Percentiles rank a stretch among this genome's conserved stretches.
Conservation (phyloP, 2,888 invertebrate genomes). For the Perizoma affinitatum region DNA sequence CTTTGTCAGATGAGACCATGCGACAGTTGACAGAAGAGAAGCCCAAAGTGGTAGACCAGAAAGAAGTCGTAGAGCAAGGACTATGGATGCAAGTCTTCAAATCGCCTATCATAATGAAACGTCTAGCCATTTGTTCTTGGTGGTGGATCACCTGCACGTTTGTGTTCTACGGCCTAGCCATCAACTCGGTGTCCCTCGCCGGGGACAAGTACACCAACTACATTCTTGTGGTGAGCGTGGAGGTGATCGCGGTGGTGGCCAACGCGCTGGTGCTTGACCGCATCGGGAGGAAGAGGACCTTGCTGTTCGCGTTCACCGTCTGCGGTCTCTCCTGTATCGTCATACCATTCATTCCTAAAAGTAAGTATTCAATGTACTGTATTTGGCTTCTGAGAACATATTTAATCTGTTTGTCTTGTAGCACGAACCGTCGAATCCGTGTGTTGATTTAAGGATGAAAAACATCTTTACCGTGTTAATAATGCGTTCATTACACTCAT, state of each 20-base stretch:
- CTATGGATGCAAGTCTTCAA: constrained; percentile 67
- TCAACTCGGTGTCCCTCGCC: constrained; percentile 89
- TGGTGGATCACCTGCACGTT: constrained; percentile 93
- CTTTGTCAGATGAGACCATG: constrained; percentile 73
- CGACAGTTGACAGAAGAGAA: constrained; percentile 71
- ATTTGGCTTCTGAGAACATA: not conserved
- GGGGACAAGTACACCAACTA: constrained; percentile 92
- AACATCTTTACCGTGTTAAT: too few species aligned
- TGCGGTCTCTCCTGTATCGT: constrained; percentile 81
- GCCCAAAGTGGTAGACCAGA: constrained; percentile 51
- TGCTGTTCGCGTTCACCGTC: constrained; percentile 84
- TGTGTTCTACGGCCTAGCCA: constrained; percentile 91
- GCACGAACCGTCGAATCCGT: too few species aligned
- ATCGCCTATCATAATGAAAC: constrained; percentile 71
- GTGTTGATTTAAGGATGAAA: too few species aligned
- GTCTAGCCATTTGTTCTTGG: constrained; percentile 74
- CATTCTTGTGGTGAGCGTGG: constrained; percentile 87
- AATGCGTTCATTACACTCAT: too few species aligned
- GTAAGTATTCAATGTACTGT: constrained; percentile 52
- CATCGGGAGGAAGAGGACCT: constrained; percentile 85
- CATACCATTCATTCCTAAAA: constrained; percentile 78
- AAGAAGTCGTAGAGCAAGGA: constrained; percentile 55
- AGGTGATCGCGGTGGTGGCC: constrained; percentile 88
- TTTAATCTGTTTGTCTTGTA: not conserved
- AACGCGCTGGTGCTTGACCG: constrained; percentile 86